Base-by-base conservation (phyloP, 2,888 invertebrate species). In the Ichneumoninae sp. region DNA sequence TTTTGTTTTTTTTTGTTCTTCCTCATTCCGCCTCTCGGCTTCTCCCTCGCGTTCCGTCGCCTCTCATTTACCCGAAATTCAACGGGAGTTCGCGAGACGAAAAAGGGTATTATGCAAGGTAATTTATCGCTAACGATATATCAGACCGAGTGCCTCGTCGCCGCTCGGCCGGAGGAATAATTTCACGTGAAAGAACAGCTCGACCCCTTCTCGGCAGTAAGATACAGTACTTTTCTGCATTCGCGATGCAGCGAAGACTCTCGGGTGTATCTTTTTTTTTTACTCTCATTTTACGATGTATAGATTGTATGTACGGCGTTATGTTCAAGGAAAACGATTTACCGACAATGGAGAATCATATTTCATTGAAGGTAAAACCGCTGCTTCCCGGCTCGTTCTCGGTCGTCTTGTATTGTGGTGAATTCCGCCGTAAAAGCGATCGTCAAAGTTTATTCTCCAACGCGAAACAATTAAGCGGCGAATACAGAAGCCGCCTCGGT, bases 101-200 rank as follows among this genome's bases (percentile, higher is more conserved):
- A 84, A 84, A 84, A 84, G 16, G 44, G 84, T 84, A 78, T 84
- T 81, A 84, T 84, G 65, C 84, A 69, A 83, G 76, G 86, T 89
- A 89, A 90, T 90, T 89, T 90, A 90, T 88, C 80, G 74, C 78
- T 72, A 83, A 75, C 88, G 76, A 90, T 90, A 90, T 89, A 90
- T 90, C 88, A 90, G 82, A 78, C 52, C 50, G 65, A 80, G 80
- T 70, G 78, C 71, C 75, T 85, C 83, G 76, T 83, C 71, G 72
- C 83, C 83, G 80, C 68, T 66, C 65, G 68, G 36, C 82, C 80
- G 83, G 57, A 85, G 83, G 87, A 88, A 89, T 89, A 89, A 88
- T 89, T 89, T 87, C 85, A 81, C 80, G 85, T 75, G 83, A 75
- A 86, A 84, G 80, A 84, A 84, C 77, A 52, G 65, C 72, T 78